Conservation (phyloP, 2,888 invertebrate species). For the Acholoe squamosa region DNA sequence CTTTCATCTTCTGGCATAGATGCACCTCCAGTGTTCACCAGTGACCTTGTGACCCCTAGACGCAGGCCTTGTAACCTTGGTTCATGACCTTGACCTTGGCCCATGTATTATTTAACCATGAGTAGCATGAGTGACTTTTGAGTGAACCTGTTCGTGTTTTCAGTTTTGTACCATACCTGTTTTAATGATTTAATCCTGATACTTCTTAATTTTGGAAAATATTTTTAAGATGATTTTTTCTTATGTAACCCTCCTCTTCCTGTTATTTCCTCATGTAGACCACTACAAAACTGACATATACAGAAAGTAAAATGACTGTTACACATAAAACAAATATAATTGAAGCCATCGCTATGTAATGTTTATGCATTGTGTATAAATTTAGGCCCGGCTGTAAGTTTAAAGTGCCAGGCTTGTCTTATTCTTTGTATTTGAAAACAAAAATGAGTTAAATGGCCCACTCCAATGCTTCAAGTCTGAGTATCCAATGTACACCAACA, state of each 20-base stretch:
- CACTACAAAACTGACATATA: slow-evolving; percentile 20
- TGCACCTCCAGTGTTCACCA: slow-evolving; percentile 40
- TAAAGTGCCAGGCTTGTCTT: too few species aligned
- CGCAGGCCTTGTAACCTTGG: not conserved
- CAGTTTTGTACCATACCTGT: slow-evolving; percentile 9
- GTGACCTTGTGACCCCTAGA: slow-evolving; percentile 24
- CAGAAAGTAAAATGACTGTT: not conserved
- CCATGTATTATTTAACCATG: not conserved
- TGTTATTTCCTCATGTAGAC: not conserved
- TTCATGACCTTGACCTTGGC: slow-evolving; percentile 6
- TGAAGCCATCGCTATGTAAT: not conserved
- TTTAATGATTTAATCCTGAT: not conserved
- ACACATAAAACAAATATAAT: not conserved
- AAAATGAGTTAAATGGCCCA: not conserved
- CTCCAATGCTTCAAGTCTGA: slow-evolving; percentile 10
- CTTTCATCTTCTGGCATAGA: slow-evolving; percentile 4
- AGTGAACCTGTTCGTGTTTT: not conserved
- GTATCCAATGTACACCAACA: slow-evolving; percentile 48
- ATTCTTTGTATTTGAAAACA: not conserved
- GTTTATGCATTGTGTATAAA: not conserved
- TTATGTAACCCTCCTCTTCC: not conserved
- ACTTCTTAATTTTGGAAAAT: not conserved
- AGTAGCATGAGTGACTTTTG: slow-evolving; percentile 8
- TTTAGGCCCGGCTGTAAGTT: too few species aligned
- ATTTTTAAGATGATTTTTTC: not conserved